Evolutionary conservation across 2,797 vertebrate genomes (phyloP).

Genomic region (Coreius guichenoti): DNA sequence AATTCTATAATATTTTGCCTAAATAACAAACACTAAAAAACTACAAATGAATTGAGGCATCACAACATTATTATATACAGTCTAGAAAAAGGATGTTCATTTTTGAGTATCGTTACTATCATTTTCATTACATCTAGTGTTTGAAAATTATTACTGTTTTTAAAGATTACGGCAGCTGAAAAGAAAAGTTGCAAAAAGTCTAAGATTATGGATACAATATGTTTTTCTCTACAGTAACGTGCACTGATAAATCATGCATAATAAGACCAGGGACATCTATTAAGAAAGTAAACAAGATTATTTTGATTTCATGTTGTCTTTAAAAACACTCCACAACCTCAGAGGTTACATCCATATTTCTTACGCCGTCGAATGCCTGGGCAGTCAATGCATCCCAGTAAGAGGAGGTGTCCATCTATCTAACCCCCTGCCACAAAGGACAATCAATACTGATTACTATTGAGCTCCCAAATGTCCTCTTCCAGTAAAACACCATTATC

Average conservation of each 20-base stretch:
- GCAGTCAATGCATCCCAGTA: constrained; percentile 65
- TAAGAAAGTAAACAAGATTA: constrained; percentile 1
- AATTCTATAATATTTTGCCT: neutral
- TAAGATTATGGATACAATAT: neutral
- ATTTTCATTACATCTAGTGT: neutral
- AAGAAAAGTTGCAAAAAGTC: neutral
- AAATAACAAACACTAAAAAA: neutral
- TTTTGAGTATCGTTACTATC: neutral
- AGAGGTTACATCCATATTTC: constrained; percentile 14
- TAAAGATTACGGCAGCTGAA: neutral
- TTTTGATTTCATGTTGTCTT: neutral
- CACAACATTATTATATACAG: neutral
- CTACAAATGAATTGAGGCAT: neutral
- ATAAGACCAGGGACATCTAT: neutral
- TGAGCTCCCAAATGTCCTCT: constrained; percentile 72
- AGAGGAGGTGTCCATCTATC: constrained; percentile 64
- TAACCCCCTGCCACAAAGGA: constrained; percentile 56
- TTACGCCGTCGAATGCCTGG: constrained; percentile 23
- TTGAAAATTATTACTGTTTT: neutral
- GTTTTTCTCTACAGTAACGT: neutral
- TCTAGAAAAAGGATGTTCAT: neutral
- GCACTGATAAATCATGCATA: neutral
- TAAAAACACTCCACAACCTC: neutral
- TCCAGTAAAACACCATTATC: constrained; percentile 74
- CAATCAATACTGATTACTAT: constrained; percentile 79